Evolutionary conservation across 2,888 invertebrate species (phyloP), one percentile per base, ranked within the genome.

Genomic region (Odontomyia ornata): DNA sequence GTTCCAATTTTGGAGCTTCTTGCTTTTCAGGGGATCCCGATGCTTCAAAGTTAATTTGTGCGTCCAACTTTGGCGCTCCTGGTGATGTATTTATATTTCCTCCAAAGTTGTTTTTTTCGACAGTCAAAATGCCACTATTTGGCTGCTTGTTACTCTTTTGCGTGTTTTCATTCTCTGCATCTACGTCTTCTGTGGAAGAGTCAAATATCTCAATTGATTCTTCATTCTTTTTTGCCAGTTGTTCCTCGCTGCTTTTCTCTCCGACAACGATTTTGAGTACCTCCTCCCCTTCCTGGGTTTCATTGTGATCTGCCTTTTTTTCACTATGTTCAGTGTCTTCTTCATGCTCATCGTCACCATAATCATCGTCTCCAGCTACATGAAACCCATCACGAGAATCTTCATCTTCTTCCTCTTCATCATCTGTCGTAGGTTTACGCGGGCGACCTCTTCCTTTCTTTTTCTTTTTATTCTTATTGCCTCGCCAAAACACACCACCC

Each of bases 371-470:
- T 60, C 56, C 56, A 56, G 13, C 13, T n/a, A n/a, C n/a, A n/a
- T n/a, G n/a, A n/a, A n/a, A n/a, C n/a, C n/a, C 73, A 56, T 56
- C 56, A 18, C 18, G 1, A 7, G 30, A 69, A 7, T 72, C 78
- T 57, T 69, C 76, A 4, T 60, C 76, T 9, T 30, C 71, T 5
- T 43, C 56, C 5, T 56, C 72, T 0, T 21, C 43, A 30, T 65
- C 43, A 18, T 52, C 64, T 46, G 2, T 3, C 47, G 18, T 72
- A 7, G 13, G 52, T 15, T 77, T 62, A 43, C 80, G 79, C 11
- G 80, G 75, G 0, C 80, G 43, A 1, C 77, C 67, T 30, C 77
- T 79, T 0, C 78, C 65, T 23, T 18, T 60, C 60, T 81, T 69
- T 15, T 18, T 13, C 27, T 56, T 71, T 2, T 30, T n/a, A 13